Base-by-base conservation (phyloP, 2,113 vertebrate species). In the Pelodiscus sinensis region DNA sequence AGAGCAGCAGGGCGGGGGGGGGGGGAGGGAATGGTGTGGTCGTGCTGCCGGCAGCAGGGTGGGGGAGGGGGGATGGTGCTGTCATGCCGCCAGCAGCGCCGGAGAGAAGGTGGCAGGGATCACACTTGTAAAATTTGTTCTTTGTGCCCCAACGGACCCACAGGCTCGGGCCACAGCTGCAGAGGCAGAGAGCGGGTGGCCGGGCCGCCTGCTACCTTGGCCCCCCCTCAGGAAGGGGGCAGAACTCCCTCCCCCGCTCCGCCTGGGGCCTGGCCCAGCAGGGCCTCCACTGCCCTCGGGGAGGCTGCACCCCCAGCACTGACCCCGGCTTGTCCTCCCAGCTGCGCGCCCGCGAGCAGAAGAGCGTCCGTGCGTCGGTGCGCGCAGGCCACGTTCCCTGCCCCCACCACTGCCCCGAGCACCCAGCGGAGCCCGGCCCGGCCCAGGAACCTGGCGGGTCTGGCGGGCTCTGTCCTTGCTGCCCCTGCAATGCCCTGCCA, bases 371-470 rank as follows among this genome's bases (percentile, higher is more conserved):
- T 14, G 11, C 3, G n/a, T n/a, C n/a, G n/a, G n/a, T n/a, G n/a
- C n/a, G 35, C 65, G 15, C 15, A 25, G 50, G 29, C 8, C 31
- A 15, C 50, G 50, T 14, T 62, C 60, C 60, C 60, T 31, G 60
- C 24, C 50, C 4, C 0, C 15, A 16, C 68, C 24, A 65, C 27
- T 1, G 29, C 57, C 82, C 16, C 4, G 0, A 0, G 9, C 75
- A 52, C 68, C 73, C 22, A 7, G 50, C 29, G 8, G 38, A 19
- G 68, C 68, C 15, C 4, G 35, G 68, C 68, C 15, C 4, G 35
- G 71, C 35, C 54, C 54, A 15, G 9, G 38, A 5, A 3, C 38
- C 38, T 60, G 57, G 22, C 2, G 22, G 24, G 9, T 10, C 57
- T 25, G 57, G 57, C 22, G 6, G 52, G 52, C 52, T 44, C 38